phyloP scores from a whole-genome alignment of 2,888 invertebrate species.

The Plusia festucae region DNA sequence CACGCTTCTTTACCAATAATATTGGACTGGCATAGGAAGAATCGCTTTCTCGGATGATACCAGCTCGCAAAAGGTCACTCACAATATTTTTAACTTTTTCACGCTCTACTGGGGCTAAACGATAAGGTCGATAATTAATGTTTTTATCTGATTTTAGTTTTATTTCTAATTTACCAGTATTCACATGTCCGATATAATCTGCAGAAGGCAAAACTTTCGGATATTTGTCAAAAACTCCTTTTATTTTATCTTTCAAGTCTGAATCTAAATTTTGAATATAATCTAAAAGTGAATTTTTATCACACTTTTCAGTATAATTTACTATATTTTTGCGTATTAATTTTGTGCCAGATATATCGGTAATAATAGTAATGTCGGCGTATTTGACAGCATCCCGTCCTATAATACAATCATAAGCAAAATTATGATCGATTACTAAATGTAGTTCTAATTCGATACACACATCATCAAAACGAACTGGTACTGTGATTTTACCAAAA shows the following conservation, averaged over 20 bases:
- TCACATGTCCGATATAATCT: slow-evolving; percentile 22
- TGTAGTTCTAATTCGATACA: slow-evolving; percentile 15
- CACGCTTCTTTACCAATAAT: slow-evolving; percentile 48
- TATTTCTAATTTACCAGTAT: slow-evolving; percentile 33
- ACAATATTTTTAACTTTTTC: slow-evolving; percentile 44
- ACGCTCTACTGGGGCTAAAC: slow-evolving; percentile 45
- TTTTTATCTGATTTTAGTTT: slow-evolving; percentile 19
- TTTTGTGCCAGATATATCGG: slow-evolving; percentile 3
- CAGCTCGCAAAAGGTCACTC: slow-evolving; percentile 33
- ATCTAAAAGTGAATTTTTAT: slow-evolving; percentile 2
- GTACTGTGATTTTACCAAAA: slow-evolving; percentile 11
- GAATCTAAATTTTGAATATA: slow-evolving; percentile 7
- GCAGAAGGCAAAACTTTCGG: background rate
- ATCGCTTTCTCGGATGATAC: slow-evolving; percentile 44
- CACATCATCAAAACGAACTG: slow-evolving; percentile 11
- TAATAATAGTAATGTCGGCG: slow-evolving; percentile 7
- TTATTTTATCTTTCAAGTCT: slow-evolving; percentile 3
- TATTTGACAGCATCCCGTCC: slow-evolving; percentile 12
- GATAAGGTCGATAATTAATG: slow-evolving; percentile 46
- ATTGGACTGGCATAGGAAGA: slow-evolving; percentile 51
- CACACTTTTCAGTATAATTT: background rate
- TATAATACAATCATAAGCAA: slow-evolving; percentile 12
- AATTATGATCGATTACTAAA: background rate
- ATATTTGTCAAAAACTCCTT: slow-evolving; percentile 7
- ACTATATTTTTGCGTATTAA: slow-evolving; percentile 15